Evolutionary conservation across 2,113 vertebrate species (phyloP), one percentile per base, ranked within the genome.

Genomic region (Anas platyrhynchos): DNA sequence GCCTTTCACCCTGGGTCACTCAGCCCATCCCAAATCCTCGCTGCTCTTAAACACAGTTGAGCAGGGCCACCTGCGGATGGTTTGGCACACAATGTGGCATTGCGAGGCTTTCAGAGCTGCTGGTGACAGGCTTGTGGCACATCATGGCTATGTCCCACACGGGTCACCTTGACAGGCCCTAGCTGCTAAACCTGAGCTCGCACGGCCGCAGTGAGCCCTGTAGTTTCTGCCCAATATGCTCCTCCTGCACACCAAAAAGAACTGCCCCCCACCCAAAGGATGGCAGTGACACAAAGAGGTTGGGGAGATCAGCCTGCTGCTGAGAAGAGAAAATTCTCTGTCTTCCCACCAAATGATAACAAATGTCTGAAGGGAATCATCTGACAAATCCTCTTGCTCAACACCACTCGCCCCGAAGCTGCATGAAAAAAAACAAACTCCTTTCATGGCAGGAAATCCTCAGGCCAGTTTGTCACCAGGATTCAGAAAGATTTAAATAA

Each of bases 391-490:
- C 88, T 91, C 78, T 96, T 96, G 94, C 94, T 95, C 89, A 95
- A 93, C 83, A 89, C 63, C 43, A 74, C 72, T 81, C 3, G 2
- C 54, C 88, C 88, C 68, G 72, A 87, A 88, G 88, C 68, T 86
- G 92, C 67, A 62, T 6, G 82, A 41, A 84, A 91, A 91, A 89
- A 95, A 94, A 83, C 94, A 92, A 94, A 81, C 87, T 88, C 74
- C 72, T 94, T 92, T 92, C 90, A 93, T 56, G 91, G 93, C 91
- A 92, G 96, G 95, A 97, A 96, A 91, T 96, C 92, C 89, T 90
- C 79, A 71, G 91, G 73, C 87, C 72, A 58, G 82, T 89, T 95
- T 93, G 95, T 93, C 93, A 89, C 90, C 90, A 82, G 93, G 84
- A 69, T 85, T 84, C 68, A 71, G 78, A 43, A 68, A 92, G 71